These are phyloP conservation scores for Syngnathoides biaculeatus DNA, from an alignment of 2,113 vertebrate genomes.

Conservation along the genomic window DNA sequence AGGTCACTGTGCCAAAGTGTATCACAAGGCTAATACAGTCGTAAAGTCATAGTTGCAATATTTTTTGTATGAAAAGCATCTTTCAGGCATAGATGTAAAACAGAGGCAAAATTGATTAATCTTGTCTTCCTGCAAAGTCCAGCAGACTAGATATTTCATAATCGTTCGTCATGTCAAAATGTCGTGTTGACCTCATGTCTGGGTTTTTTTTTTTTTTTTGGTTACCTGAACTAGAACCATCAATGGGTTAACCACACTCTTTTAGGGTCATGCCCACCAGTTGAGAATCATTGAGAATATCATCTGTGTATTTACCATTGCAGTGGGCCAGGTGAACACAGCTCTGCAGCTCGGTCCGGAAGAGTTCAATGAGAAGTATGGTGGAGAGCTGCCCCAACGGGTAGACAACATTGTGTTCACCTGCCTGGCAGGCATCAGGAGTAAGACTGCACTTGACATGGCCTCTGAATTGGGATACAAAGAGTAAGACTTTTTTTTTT, in stretches of 20 bases:
- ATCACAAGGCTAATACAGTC: no score
- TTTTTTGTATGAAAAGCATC: no score
- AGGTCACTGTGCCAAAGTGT: no score
- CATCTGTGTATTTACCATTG: conserved; percentile 5
- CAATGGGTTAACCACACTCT: not conserved
- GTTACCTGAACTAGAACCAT: not conserved
- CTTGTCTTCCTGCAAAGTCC: no score
- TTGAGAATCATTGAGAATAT: not conserved
- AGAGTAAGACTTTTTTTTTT: conserved; percentile 67
- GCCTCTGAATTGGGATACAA: conserved; percentile 82
- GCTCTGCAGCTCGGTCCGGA: conserved; percentile 80
- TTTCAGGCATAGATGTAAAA: no score
- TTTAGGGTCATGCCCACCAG: not conserved
- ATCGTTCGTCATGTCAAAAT: not conserved
- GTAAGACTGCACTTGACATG: conserved; percentile 76
- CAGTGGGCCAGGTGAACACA: conserved; percentile 81
- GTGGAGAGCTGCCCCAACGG: conserved; percentile 77
- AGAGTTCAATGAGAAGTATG: conserved; percentile 82
- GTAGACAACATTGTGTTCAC: conserved; percentile 82
- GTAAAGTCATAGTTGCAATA: no score
- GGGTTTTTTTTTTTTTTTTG: not conserved
- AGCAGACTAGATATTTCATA: no score
- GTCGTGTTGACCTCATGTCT: not conserved
- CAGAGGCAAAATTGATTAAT: no score
- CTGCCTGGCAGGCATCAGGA: conserved; percentile 85